Conservation (phyloP, 2,113 vertebrate genomes). For the Micronycteris hirsuta region DNA sequence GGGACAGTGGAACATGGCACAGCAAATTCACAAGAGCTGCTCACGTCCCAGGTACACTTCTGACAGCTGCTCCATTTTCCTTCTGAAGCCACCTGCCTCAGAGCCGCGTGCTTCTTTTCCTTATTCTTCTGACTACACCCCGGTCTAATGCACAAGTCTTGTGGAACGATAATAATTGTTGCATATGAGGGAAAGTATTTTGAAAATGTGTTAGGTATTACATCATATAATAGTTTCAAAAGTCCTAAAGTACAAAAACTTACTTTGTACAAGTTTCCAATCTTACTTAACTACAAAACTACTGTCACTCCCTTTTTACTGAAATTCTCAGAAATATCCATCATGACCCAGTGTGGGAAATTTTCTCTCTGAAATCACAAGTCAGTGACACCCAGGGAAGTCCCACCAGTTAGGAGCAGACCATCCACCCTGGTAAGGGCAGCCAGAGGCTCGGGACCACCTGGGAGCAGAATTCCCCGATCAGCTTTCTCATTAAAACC, state of each 20-base stretch:
- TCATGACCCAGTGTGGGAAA: neutral
- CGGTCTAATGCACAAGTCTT: neutral
- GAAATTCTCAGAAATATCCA: neutral
- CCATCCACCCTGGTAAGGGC: accelerated
- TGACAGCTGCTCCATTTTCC: neutral
- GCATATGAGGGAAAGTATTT: neutral
- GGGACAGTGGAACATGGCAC: neutral
- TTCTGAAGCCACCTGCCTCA: neutral
- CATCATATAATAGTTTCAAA: neutral
- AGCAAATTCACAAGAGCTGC: neutral
- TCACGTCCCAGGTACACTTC: neutral
- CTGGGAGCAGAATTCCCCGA: neutral
- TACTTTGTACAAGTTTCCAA: neutral
- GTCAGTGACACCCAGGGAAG: neutral
- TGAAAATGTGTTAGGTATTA: neutral
- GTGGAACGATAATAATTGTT: neutral
- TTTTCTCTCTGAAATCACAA: neutral
- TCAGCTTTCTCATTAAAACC: neutral
- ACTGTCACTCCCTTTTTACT: neutral
- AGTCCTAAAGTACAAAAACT: neutral
- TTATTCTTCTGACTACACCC: neutral
- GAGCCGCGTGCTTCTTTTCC: too few species aligned
- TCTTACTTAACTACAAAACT: neutral
- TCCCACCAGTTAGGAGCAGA: neutral
- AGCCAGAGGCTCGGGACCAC: neutral